Evolutionary conservation across 2,113 vertebrate species (phyloP), one percentile per base, ranked within the genome.

Genomic region (Ictalurus punctatus): DNA sequence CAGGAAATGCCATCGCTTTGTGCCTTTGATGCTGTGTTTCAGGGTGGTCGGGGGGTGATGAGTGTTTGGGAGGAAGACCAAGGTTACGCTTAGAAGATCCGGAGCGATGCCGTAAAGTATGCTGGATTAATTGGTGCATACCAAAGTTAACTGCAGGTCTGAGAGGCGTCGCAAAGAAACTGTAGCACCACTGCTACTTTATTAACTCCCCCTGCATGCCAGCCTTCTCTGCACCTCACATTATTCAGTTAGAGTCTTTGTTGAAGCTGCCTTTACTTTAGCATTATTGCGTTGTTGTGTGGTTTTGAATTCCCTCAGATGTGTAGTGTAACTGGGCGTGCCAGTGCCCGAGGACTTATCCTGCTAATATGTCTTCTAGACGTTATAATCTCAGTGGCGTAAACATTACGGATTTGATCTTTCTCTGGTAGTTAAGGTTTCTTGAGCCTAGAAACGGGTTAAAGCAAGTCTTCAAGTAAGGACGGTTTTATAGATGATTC

Each of bases 21-120:
- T 69, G 34, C 81, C 44, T 83, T 56, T n/a, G 59, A 85, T 84
- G 83, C 52, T 59, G 30, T 30, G 37, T 81, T 73, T 80, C 74
- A 85, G 74, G 84, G 88, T 80, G 74, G 74, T 85, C 83, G n/a
- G 44, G 58, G 65, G 88, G n/a, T 87, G 54, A 85, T 79, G 88
- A 79, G 83, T 6, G 8, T 86, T 86, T 19, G 61, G 73, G 59
- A 69, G 83, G 74, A 78, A 74, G 81, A 59, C 56, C 81, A 83
- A 84, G 81, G 87, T 83, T 88, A 74, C 7, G 52, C 54, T 25
- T 30, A 79, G 37, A 27, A 30, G 85, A 81, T 79, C 48, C 19
- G 3, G 34, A 19, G 79, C 25, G 14, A 85, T 56, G 59, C 83
- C 37, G 0, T 19, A 40, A 56, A 84, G 82, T 73, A 3, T 30